Percentiles rank a stretch among this genome's conserved stretches.
Conservation (phyloP, 2,797 vertebrate genomes). For the Cossypha polioptera region DNA sequence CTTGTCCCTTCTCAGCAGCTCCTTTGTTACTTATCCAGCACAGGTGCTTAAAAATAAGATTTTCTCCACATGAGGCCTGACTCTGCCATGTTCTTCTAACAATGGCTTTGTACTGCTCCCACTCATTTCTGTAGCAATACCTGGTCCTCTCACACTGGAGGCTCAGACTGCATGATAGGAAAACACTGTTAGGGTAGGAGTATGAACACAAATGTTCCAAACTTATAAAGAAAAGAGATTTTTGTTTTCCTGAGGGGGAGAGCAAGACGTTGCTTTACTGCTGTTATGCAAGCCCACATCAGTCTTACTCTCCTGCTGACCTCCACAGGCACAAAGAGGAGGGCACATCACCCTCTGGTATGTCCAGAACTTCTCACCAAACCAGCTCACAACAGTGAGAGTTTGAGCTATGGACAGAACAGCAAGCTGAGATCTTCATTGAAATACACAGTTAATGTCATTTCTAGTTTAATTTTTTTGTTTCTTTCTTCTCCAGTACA, state of each 20-base stretch:
- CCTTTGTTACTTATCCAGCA: neutral
- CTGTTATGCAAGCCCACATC: neutral
- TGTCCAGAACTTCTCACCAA: neutral
- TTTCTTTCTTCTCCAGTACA: neutral
- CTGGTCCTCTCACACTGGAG: fast-evolving
- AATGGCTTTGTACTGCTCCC: neutral
- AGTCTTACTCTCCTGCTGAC: neutral
- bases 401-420: neutral
- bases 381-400: neutral
- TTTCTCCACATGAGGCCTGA: neutral
- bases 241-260: neutral
- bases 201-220: neutral
- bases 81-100: neutral
- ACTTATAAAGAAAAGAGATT: neutral
- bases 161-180: neutral
- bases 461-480: neutral
- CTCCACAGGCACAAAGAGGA: neutral
- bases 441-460: neutral
- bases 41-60: constrained; percentile 27
- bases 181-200: neutral
- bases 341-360: neutral
- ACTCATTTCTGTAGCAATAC: neutral
- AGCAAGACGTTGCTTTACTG: neutral
- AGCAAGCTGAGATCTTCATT: neutral
- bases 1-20: neutral